Evolutionary conservation across 2,888 invertebrate species (phyloP), one percentile per base, ranked within the genome.

Genomic region (Leucozona laternaria): DNA sequence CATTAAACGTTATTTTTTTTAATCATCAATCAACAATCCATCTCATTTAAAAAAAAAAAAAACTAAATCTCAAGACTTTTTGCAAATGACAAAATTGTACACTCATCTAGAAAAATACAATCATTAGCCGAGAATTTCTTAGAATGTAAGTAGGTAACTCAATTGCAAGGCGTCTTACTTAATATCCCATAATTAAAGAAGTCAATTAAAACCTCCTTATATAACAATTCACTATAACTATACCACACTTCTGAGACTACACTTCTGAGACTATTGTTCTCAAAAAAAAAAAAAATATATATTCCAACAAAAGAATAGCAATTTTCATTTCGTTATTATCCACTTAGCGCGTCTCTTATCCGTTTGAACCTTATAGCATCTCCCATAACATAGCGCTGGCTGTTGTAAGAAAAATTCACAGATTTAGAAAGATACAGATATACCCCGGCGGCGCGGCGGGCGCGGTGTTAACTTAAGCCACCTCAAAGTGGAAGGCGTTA

Each of bases 311-410:
- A 43, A 31, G 43, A 31, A 62, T 84, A 66, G 66, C 66, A 79
- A 72, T 79, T 76, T 76, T 43, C 57, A 66, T 60, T 72, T 76
- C 84, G 71, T 84, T 76, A 55, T 76, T 84, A 84, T 76, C 79
- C 71, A 76, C 76, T 84, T 84, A 55, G 84, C 58, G 45, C 58
- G 58, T 72, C 75, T 75, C 53, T 68, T 62, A 70, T 71, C 66
- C 84, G 53, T 58, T 84, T 84, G 84, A 84, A 79, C 84, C 70
- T 71, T 64, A 11, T 6, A 58, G 64, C 76, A 66, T 76, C 79
- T 76, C 48, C 22, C 37, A 25, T 22, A 37, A n/a, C 37, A 37
- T 7, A 22, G 57, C 5, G 45, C 45, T n/a, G 40, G 34, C 40
- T 37, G 20, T 71, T 83, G 70, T 48, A 68, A 10, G 11, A 66